phyloP scores from a whole-genome alignment of 2,888 invertebrate species.

The Habroteleia sp. region DNA sequence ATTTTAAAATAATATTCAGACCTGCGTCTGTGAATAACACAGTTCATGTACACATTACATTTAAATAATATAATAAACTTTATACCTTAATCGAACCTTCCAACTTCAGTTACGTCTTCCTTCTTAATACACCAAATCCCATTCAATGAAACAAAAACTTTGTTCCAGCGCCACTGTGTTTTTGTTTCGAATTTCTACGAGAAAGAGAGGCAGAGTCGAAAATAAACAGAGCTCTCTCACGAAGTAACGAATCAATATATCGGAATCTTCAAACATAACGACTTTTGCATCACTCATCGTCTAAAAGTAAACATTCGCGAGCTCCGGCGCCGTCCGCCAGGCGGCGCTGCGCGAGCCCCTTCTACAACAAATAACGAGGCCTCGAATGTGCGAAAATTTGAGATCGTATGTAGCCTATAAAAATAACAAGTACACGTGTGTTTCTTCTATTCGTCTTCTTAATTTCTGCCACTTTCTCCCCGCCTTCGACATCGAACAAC shows the following conservation, averaged over 20 bases:
- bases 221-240: conserved; percentile 10
- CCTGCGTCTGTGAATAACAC: too few species aligned
- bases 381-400: conserved; percentile 48
- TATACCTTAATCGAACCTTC: too few species aligned
- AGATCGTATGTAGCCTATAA: conserved; percentile 52
- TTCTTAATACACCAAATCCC: too few species aligned
- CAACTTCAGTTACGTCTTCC: too few species aligned
- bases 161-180: too few species aligned
- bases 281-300: conserved; percentile 27
- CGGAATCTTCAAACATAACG: conserved; percentile 60
- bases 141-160: too few species aligned
- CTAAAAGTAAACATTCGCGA: conserved; percentile 22
- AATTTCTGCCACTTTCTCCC: conserved; percentile 10
- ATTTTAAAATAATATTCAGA: too few species aligned
- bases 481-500: conserved; percentile 24
- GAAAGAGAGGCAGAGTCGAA: conserved; percentile 10
- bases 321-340: conserved; percentile 3
- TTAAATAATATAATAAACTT: too few species aligned
- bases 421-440: conserved; percentile 51
- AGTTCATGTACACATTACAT: too few species aligned
- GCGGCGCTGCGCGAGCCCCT: conserved; percentile 14
- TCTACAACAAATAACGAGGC: conserved; percentile 27
- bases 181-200: conserved; percentile 13
- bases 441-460: conserved; percentile 7
- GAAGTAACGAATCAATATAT: conserved; percentile 58